These are phyloP conservation scores for Sigmodon hispidus DNA, from an alignment of 2,113 vertebrate species.

Conservation along the genomic window DNA sequence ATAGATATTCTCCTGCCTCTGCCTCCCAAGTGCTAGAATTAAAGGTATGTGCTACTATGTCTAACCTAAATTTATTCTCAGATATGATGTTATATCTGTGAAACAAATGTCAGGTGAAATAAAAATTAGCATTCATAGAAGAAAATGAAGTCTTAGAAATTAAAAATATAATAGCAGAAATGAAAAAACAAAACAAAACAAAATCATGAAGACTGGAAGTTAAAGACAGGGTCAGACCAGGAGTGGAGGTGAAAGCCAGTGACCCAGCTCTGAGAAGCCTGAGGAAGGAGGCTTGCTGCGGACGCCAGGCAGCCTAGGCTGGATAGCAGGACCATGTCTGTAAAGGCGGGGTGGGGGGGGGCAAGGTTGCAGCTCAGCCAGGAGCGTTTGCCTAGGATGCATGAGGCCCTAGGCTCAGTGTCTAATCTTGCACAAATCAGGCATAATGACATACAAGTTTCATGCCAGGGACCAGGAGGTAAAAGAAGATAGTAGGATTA, in stretches of 20 bases:
- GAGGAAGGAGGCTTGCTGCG: neutral
- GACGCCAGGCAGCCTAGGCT: neutral
- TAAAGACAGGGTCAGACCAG: neutral
- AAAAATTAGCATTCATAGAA: neutral
- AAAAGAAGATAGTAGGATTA: neutral
- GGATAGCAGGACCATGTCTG: neutral
- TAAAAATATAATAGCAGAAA: neutral
- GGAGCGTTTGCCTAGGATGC: neutral
- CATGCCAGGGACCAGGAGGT: neutral
- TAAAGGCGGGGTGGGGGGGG: no score
- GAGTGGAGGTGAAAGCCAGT: neutral
- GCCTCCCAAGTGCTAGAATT: neutral
- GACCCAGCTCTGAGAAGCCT: neutral
- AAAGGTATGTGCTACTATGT: neutral
- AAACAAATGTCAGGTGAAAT: neutral
- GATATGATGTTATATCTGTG: neutral
- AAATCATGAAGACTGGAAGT: neutral
- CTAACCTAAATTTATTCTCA: neutral
- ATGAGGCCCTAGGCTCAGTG: neutral
- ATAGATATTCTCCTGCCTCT: neutral
- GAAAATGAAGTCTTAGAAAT: conserved; percentile 24
- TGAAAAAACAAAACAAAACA: no score
- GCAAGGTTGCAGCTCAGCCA: no score
- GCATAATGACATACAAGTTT: neutral
- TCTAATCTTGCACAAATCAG: neutral